Base-by-base conservation (phyloP, 2,797 vertebrate genomes). In the Hippoglossus hippoglossus region DNA sequence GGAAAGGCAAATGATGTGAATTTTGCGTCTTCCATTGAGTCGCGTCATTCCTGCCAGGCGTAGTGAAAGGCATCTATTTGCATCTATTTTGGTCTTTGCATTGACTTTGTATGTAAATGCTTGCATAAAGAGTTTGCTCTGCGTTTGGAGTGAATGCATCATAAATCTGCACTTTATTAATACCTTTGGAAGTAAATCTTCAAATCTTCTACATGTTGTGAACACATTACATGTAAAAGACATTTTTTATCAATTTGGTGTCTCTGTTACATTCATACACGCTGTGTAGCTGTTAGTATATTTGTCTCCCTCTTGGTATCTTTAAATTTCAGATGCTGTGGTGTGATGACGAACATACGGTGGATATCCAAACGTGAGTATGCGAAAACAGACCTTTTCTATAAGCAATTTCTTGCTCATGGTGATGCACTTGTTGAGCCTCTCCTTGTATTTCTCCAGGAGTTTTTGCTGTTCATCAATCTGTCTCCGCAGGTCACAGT, bases 401-500 rank as follows among this genome's bases (percentile, higher is more conserved):
- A 99, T 97, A 6, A 99, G 95, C 87, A 99, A 95, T 60, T 99
- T 99, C 94, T 99, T 99, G 93, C 98, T 99, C 98, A 99, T 99
- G 76, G 97, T 99, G 93, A 98, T 99, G 88, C 98, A 99, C 87
- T 99, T 99, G 92, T 99, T 99, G 91, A 99, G 95, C 60, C 98
- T 95, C 93, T 99, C 98, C 93, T 99, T 99, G 83, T 97, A 98
- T 89, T 98, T 97, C 94, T 99, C 98, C 93, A 99, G 95, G 90
- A 99, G 93, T 87, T 98, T 99, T 90, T 99, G 98, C 92, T 99
- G 98, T 91, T 99, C 98, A 67, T 99, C 98, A 86, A 99, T 98
- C 93, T 99, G 98, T 83, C 98, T 92, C 86, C 98, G 96, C 89
- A 99, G 95, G 94, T 99, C 98, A 95, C 98, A 99, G 91, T 99